Evolutionary conservation across 2,113 vertebrate genomes (phyloP), one percentile per base, ranked within the genome.

Genomic region (Agapornis roseicollis): DNA sequence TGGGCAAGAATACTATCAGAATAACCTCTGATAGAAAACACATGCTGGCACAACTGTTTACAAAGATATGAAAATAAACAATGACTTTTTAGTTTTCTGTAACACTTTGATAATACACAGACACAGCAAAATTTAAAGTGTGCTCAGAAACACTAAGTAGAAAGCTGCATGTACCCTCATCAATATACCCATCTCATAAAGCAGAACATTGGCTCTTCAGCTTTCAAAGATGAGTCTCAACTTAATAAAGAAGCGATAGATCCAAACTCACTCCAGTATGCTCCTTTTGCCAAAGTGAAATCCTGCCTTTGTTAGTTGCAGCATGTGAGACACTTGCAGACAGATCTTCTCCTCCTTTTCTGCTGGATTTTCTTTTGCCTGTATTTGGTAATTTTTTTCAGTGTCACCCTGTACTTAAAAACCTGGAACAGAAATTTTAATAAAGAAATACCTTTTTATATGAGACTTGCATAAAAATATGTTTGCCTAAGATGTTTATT

Each of bases 151-250:
- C 68, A 41, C 2, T 42, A 27, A 50, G 15, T 25, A 41, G 20
- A 35, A 63, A 55, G 24, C 7, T 3, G 1, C 0, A 0, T 39
- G 24, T 42, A 44, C 10, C 1, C 13, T 52, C 9, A 28, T 61
- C 13, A n/a, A 10, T 24, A 17, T 1, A 17, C 41, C 19, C 4
- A 22, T 24, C 33, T 71, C 24, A 31, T 11, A 41, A 72, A 64
- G 29, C 14, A 53, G 22, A 52, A 9, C 0, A 0, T 11, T 64
- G 17, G 6, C 13, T 84, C 4, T 66, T n/a, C 13, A 44, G 6
- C 5, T 39, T 23, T 65, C 46, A n/a, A 53, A 31, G 17, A 19
- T 25, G 18, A 27, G 5, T 74, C 37, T 42, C 8, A 39, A 28
- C 11, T 58, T 42, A 65, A 17, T 31, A 42, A 74, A 55, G 5